Evolutionary conservation across 2,113 vertebrate genomes (phyloP), one percentile per base, ranked within the genome.

Genomic region (Notothenia coriiceps): DNA sequence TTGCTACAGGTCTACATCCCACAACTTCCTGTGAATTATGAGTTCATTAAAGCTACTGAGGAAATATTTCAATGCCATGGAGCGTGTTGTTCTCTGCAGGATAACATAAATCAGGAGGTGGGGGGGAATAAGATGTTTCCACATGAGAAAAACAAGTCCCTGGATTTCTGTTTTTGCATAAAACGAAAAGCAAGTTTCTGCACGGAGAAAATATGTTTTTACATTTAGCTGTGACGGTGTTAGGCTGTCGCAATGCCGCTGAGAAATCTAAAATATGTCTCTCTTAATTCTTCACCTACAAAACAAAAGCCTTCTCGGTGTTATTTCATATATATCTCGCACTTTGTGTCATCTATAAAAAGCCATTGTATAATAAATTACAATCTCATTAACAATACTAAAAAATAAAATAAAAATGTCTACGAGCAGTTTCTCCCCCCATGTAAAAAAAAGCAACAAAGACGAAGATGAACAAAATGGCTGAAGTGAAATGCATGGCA

Each of bases 41-140:
- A 88, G 81, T 82, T 96, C 95, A 95, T 97, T 97, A 97, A 97
- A 97, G 96, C 96, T 97, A 97, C 95, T 95, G 95, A 91, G 84
- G 85, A 91, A 94, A 95, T 93, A 95, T 94, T 95, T 95, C 91
- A 94, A 95, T 94, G 96, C 51, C 82, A 71, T 70, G 56, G 44
- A 86, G 75, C 92, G 92, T 56, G 93, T 95, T 87, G 77, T 96
- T 96, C 95, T 95, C 93, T 96, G 96, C 69, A 78, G 92, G 86
- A 94, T 92, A 94, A 96, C 60, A 64, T 15, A 79, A 79, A 51
- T 25, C 54, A 50, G 49, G 50, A 50, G 49, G 50, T 2, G 25
- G 25, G n/a, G 54, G 46, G 50, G 15, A 6, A 33, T 91, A 94
- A 90, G 88, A 95, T 93, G 95, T 94, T 95, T 95, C 94, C 93